phyloP scores from a whole-genome alignment of 2,113 vertebrate genomes.

The Alethe diademata region DNA sequence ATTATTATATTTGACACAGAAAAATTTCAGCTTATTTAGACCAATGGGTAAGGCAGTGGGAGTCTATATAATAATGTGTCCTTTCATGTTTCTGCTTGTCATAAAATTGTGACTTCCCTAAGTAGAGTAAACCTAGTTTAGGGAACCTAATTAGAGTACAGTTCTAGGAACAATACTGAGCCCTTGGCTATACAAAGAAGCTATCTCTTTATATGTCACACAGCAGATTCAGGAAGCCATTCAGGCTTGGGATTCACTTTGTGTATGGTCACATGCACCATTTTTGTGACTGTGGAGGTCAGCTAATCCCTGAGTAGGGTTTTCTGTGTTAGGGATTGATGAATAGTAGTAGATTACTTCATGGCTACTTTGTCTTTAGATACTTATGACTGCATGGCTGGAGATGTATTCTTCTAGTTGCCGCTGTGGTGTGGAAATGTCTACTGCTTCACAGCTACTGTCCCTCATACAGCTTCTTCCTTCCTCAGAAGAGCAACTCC shows the following conservation, averaged over 20 bases:
- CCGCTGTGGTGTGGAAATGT: not conserved
- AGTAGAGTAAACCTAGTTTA: not conserved
- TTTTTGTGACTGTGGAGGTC: not conserved
- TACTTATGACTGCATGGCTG: not conserved
- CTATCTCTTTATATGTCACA: not conserved
- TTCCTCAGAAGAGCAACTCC: not conserved
- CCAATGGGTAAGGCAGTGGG: not conserved
- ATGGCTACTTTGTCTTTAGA: not conserved
- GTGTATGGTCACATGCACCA: not conserved
- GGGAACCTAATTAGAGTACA: not conserved
- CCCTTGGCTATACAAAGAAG: not conserved
- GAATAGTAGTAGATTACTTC: not conserved
- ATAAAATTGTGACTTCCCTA: not conserved
- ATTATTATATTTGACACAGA: not conserved
- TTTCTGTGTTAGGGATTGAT: not conserved
- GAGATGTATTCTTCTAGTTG: not conserved
- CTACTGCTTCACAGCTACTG: not conserved
- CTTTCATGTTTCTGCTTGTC: not conserved
- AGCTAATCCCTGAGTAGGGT: not conserved
- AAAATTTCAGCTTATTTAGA: not conserved
- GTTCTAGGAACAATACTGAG: not conserved
- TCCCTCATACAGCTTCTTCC: not conserved
- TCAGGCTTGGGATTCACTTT: not conserved
- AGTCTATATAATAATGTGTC: not conserved
- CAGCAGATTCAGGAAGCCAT: not conserved